Evolutionary conservation across 1,140 invertebrate species (phyloP), one percentile per base, ranked within the genome.

Genomic region (Bombus affinis): DNA sequence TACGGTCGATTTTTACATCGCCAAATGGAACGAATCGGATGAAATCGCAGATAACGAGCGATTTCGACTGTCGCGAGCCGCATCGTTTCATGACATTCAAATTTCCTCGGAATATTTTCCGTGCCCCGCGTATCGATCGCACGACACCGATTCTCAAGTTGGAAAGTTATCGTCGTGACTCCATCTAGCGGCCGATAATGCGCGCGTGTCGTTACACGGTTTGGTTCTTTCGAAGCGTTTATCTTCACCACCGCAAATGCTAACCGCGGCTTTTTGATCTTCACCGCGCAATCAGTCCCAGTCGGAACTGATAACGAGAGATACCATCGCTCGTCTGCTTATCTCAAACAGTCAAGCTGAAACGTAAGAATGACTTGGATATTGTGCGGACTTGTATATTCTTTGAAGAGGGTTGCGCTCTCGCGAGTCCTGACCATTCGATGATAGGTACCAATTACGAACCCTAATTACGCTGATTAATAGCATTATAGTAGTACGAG

Each of bases 201-300:
- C 18, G 22, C 71, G 39, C 18, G 66, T 71, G 32, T 57, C 79
- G 32, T 22, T 25, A 15, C 18, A n/a, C 37, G 32, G 8, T 32
- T 70, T 15, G 2, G 0, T 66, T 79, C 39, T 62, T 86, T 89
- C 87, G 53, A 22, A 15, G 59, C 28, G 32, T 66, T 83, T 81
- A 77, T 88, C 79, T 68, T n/a, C 59, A 4, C 68, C 0, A 32
- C 22, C 39, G 53, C 79, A 83, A 81, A 86, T 70, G 71, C n/a
- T 37, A 10, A 71, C 72, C 42, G 39, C 79, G 44, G 66, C 68
- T 66, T 77, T 90, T 88, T 91, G 81, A 90, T 88, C 75, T 88
- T 71, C 18, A 66, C 89, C 89, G 89, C 86, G 76, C 79, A 86
- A 90, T 90, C 88, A 81, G 79, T 53, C n/a, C 66, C 28, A 15